Evolutionary conservation across 2,797 vertebrate genomes (phyloP), one percentile per base, ranked within the genome.

Genomic region (Pristis pectinata): DNA sequence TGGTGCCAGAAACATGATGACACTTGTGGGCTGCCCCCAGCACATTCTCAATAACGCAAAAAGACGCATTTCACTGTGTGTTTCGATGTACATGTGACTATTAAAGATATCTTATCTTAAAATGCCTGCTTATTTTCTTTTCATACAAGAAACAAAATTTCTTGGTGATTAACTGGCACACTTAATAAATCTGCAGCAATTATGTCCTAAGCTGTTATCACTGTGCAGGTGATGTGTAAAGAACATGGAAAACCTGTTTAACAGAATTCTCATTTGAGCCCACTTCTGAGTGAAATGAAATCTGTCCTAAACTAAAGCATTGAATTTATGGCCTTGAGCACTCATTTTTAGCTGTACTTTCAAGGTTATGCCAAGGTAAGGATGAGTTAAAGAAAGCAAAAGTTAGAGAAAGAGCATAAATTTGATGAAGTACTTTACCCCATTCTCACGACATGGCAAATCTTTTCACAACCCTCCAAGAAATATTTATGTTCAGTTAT

Each of bases 141-240:
- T 1, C 53, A 83, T 27, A 83, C 80, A 83, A 24, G 80, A 83
- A 9, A 6, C 79, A 41, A n/a, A 41, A 79, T 13, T 77, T 3
- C n/a, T 37, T 37, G 76, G 76, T 11, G 77, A 77, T 77, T 77
- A 37, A 34, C 76, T 77, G n/a, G 77, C n/a, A 77, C 41, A 79
- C 37, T 79, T 79, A 41, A 74, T 41, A 79, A 19, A 83, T 53
- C 80, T 83, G 80, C 22, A 49, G 41, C 53, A 53, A 53, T 3
- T 22, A 3, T 49, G 44, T 83, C 80, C 44, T 49, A 83, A 83
- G 3, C 80, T 83, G 44, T 30, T 53, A 83, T 83, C 80, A 83
- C 80, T 83, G 80, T 83, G 44, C 9, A 83, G 49, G 83, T 83
- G 80, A 83, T 83, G 80, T 83, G 27, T 53, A 53, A 83, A 83